Evolutionary conservation across 2,888 invertebrate genomes (phyloP).

Genomic region (Lagria hirta): DNA sequence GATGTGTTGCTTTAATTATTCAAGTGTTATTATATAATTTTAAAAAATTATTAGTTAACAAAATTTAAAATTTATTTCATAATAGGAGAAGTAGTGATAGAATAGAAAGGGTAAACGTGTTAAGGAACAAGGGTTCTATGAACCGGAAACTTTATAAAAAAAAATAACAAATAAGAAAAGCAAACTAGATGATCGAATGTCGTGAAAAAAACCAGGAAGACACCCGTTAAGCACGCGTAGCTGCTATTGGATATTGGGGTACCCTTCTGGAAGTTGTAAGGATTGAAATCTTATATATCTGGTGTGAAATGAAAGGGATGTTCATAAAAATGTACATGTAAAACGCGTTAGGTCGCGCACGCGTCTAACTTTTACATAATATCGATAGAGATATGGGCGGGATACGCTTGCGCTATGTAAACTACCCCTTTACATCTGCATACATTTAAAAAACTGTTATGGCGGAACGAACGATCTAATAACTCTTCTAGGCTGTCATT

Average conservation of each 20-base stretch:
- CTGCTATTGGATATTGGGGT: slow-evolving; percentile 53
- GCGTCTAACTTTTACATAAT: slow-evolving; percentile 53
- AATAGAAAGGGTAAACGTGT: too few relatives aligned
- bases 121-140: too few relatives aligned
- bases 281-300: slow-evolving; percentile 51
- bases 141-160: slow-evolving; percentile 38
- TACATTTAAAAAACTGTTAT: slow-evolving; percentile 46
- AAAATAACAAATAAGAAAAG: slow-evolving; percentile 44
- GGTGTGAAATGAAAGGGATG: slow-evolving; percentile 46
- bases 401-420: slow-evolving; percentile 50
- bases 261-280: slow-evolving; percentile 48
- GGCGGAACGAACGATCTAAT: slow-evolving; percentile 35
- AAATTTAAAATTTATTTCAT: too few relatives aligned
- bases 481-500: too few relatives aligned
- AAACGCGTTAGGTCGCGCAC: slow-evolving; percentile 52
- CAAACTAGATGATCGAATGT: slow-evolving; percentile 44
- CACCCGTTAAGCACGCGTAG: slow-evolving; percentile 44
- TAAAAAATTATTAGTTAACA: too few relatives aligned
- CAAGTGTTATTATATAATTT: too few relatives aligned
- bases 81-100: too few relatives aligned
- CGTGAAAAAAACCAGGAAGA: slow-evolving; percentile 39
- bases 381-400: slow-evolving; percentile 54
- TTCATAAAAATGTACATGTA: slow-evolving; percentile 54
- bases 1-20: too few relatives aligned
- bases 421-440: slow-evolving; percentile 51